These are phyloP conservation scores for Manacus vitellinus DNA, from an alignment of 2,113 vertebrate species.

Conservation along the genomic window DNA sequence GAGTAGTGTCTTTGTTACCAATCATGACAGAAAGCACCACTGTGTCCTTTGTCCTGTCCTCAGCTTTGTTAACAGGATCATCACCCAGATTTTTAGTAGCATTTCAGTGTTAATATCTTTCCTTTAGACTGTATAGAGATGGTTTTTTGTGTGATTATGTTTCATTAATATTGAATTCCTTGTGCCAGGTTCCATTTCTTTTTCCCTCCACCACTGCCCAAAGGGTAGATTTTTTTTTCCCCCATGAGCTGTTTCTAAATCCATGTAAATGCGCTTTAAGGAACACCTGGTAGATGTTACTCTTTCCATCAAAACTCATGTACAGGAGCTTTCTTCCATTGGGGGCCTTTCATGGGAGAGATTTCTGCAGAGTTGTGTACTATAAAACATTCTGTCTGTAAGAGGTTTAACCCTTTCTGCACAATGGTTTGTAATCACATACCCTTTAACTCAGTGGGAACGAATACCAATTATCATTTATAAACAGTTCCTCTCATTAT, in stretches of 20 bases:
- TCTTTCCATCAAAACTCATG: neutral
- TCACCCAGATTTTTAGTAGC: neutral
- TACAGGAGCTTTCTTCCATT: neutral
- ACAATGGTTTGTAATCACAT: neutral
- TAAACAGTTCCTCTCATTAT: constrained; percentile 68
- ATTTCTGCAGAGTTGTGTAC: neutral
- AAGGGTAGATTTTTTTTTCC: neutral
- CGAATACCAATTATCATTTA: constrained; percentile 67
- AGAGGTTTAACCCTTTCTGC: constrained; percentile 54
- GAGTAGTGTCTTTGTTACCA: neutral
- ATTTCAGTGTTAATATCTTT: neutral
- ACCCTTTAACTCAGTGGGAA: constrained; percentile 59
- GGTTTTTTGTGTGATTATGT: neutral
- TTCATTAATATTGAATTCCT: neutral
- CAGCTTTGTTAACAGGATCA: neutral
- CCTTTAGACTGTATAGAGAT: neutral
- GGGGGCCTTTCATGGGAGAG: neutral
- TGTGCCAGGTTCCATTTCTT: neutral
- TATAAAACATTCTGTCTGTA: neutral
- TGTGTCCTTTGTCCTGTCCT: neutral
- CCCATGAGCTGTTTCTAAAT: neutral
- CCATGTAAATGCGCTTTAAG: neutral
- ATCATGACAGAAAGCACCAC: neutral
- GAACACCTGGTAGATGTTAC: neutral
- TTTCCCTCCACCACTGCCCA: neutral